phyloP scores from a whole-genome alignment of 1,140 invertebrate species.

The Nephila pilipes region DNA sequence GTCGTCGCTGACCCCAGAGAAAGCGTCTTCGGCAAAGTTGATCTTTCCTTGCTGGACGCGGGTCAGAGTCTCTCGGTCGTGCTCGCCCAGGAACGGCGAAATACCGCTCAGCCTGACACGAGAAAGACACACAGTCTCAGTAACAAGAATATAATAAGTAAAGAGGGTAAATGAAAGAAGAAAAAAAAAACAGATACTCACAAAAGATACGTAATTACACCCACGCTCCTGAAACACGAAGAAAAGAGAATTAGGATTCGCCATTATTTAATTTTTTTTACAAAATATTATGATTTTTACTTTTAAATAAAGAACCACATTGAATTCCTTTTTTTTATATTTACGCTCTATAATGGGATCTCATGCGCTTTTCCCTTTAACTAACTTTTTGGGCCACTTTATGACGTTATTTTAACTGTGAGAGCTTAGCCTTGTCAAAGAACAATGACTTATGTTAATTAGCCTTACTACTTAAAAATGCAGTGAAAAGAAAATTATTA shows the following conservation, averaged over 20 bases:
- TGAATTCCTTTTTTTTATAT: too few relatives aligned
- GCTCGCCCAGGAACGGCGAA: slow-evolving; percentile 85
- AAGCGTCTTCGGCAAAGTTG: slow-evolving; percentile 81
- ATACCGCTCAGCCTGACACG: slow-evolving; percentile 81
- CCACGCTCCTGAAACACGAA: slow-evolving; percentile 83
- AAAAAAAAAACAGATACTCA: slow-evolving; percentile 78
- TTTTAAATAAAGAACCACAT: too few relatives aligned
- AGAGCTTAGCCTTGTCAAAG: too few relatives aligned
- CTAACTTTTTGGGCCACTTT: too few relatives aligned
- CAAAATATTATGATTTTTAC: too few relatives aligned
- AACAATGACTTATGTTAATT: too few relatives aligned
- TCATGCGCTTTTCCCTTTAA: too few relatives aligned
- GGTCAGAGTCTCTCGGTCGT: slow-evolving; percentile 93
- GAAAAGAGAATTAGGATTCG: background rate
- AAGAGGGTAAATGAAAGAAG: background rate
- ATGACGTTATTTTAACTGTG: too few relatives aligned
- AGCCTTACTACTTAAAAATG: too few relatives aligned
- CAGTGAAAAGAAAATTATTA: too few relatives aligned
- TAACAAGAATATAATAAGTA: background rate
- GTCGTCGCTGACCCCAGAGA: slow-evolving; percentile 87
- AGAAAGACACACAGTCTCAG: background rate
- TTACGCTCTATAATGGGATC: too few relatives aligned
- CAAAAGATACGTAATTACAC: slow-evolving; percentile 95
- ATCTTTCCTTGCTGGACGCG: slow-evolving; percentile 86
- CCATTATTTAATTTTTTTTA: too few relatives aligned